Base-by-base conservation (phyloP, 2,888 invertebrate genomes). In the Pammene aurita region DNA sequence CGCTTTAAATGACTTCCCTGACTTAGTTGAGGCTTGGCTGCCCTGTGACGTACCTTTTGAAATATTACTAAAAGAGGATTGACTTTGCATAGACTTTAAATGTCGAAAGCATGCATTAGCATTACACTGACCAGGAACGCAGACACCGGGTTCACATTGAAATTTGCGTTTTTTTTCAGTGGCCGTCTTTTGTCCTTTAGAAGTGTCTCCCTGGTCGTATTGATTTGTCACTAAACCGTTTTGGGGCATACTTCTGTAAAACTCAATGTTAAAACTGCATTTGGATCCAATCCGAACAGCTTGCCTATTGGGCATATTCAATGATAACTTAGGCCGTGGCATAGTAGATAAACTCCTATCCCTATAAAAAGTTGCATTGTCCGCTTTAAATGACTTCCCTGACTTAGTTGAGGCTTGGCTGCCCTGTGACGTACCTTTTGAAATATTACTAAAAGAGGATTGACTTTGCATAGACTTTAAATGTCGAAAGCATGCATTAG, bases 211-310 rank as follows among this genome's bases (percentile, higher is more conserved):
- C 11, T 44, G 44, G 14, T 2, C 11, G 7, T 18, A 10, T 44
- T 26, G 14, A 57, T 41, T 7, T 2, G 16, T 57, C 16, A 11
- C 11, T 13, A 26, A 41, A 13, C 9, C 16, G 18, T 61, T 35
- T 16, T 38, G 50, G 7, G 50, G 50, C 9, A 16, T 13, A 10
- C 38, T 38, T 38, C 5, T 35, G 48, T 61, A 38, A 35, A 61
- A 50, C 7, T 61, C 61, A 13, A 61, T 50, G 38, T 61, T 62
- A 38, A 62, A 62, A 62, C 62, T 62, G 18, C 62, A 62, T 6
- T 18, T 62, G 11, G 62, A 62, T 41, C 41, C 62, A 41, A 62
- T 62, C 16, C 62, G 38, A 52, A 62, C 62, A 41, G 50, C 41
- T 62, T 52, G 50, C 2, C 42, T 7, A 57, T 44, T 57, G 7